Percentiles rank a stretch among this genome's conserved stretches.
Conservation (phyloP, 1,140 invertebrate genomes). For the Micrasema longulum region DNA sequence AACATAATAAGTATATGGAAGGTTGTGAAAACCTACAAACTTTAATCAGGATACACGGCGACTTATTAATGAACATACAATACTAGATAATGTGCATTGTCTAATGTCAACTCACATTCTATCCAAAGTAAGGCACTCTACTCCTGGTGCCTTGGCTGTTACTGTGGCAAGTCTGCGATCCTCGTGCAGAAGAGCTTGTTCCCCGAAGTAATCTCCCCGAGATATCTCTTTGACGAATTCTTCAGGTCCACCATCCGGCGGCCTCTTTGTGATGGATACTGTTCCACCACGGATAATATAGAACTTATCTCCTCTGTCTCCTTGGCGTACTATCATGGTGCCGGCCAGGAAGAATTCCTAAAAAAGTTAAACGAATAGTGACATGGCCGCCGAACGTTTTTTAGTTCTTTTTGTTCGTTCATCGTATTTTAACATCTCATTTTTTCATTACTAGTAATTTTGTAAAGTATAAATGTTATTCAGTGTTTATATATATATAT, state of each 20-base stretch:
- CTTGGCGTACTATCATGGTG: conserved; percentile 91
- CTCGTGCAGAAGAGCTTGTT: conserved; percentile 83
- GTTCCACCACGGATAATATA: conserved; percentile 94
- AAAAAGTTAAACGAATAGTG: too few species aligned
- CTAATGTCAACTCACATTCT: conserved; percentile 76
- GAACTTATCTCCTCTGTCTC: conserved; percentile 94
- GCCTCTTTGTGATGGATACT: conserved; percentile 80
- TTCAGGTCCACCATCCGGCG: conserved; percentile 69
- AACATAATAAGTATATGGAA: too few species aligned
- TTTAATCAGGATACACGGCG: too few species aligned
- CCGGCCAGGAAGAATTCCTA: conserved; percentile 88
- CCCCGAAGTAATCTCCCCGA: conserved; percentile 83
- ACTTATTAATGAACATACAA: too few species aligned
- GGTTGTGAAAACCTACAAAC: too few species aligned
- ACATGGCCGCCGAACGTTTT: too few species aligned
- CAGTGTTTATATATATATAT: too few species aligned
- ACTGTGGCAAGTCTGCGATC: conserved; percentile 90
- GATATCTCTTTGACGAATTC: conserved; percentile 73
- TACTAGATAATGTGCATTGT: too few species aligned
- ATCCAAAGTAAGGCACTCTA: conserved; percentile 91
- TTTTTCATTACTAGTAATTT: too few species aligned
- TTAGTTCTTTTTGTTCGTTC: too few species aligned
- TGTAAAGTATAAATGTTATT: too few species aligned
- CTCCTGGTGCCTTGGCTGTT: conserved; percentile 85
- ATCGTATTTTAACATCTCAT: too few species aligned